Evolutionary conservation across 2,888 invertebrate species (phyloP).

Genomic region (Papilio protenor): DNA sequence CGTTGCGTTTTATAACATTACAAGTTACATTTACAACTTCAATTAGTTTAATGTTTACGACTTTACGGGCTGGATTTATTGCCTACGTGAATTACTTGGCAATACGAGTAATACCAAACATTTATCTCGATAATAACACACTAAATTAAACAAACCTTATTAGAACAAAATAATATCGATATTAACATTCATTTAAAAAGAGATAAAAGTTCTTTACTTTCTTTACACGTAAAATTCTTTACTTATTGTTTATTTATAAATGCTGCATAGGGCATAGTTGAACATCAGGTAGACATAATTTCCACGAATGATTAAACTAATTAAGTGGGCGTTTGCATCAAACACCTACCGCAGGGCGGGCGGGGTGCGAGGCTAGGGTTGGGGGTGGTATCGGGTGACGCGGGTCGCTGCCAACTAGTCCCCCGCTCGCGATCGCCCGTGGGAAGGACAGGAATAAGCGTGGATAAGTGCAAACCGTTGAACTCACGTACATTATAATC

Average conservation of each 20-base stretch:
- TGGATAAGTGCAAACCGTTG: constrained; percentile 24
- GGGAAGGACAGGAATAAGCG: constrained; percentile 10
- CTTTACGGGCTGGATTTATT: not conserved
- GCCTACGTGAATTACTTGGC: not conserved
- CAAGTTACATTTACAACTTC: constrained; percentile 12
- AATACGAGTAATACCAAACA: not conserved
- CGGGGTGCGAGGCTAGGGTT: not conserved
- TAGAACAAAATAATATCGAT: not conserved
- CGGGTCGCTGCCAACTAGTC: constrained; percentile 19
- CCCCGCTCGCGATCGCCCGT: constrained; percentile 19
- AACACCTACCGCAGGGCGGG: not conserved
- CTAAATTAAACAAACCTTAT: not conserved
- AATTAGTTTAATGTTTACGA: constrained; percentile 17
- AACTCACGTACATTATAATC: not conserved
- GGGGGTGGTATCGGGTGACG: constrained; percentile 5
- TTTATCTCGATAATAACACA: not conserved
- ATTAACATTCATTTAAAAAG: not conserved
- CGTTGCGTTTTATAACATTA: constrained; percentile 24
- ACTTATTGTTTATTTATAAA: not conserved
- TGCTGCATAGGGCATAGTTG: not conserved
- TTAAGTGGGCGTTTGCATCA: constrained; percentile 28
- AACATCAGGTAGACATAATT: constrained; percentile 7
- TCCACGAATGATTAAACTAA: constrained; percentile 23
- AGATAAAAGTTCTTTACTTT: not conserved
- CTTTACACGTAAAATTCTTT: not conserved